Base-by-base conservation (phyloP, 2,888 invertebrate species). In the Liodrosophila aerea region DNA sequence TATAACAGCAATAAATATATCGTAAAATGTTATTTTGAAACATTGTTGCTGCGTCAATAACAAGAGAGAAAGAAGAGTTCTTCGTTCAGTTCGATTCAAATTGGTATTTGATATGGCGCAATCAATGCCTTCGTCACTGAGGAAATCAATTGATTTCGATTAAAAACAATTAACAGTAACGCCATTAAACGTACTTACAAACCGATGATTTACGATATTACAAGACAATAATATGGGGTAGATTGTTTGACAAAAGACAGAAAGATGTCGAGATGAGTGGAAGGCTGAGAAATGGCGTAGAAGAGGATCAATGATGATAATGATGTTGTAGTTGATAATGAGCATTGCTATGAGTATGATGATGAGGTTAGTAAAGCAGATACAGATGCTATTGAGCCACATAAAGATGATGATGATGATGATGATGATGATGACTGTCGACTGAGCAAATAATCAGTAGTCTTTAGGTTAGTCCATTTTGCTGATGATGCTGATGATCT, bases 81-180 rank as follows among this genome's bases (percentile, higher is more conserved):
- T 13, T 22, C 15, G 41, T n/a, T n/a, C n/a, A n/a, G n/a, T n/a
- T n/a, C n/a, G n/a, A 2, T 22, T 22, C 22, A 22, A 22, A 4
- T 22, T 22, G 51, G 33, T 69, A n/a, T n/a, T 29, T 46, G 54
- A 36, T 46, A 58, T 66, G 56, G 53, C 56, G 44, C 83, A 80
- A 83, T 80, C 78, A 83, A 71, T 74, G 78, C 76, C 41, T 70
- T 80, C 81, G 81, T 81, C 84, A 80, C 84, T 75, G 58, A 62
- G 75, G 27, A 70, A 75, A 77, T 43, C 80, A 84, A 84, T 84
- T 84, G 85, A 75, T 52, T 71, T 85, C 69, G 67, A 84, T 84
- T 84, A 61, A 85, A 76, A 64, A 44, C 84, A 84, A 84, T 84
- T 73, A 72, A 66, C 61, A 73, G 60, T 64, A 72, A 73, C 71